Conservation (phyloP, 1,140 invertebrate species). For the Drosophila tani region DNA sequence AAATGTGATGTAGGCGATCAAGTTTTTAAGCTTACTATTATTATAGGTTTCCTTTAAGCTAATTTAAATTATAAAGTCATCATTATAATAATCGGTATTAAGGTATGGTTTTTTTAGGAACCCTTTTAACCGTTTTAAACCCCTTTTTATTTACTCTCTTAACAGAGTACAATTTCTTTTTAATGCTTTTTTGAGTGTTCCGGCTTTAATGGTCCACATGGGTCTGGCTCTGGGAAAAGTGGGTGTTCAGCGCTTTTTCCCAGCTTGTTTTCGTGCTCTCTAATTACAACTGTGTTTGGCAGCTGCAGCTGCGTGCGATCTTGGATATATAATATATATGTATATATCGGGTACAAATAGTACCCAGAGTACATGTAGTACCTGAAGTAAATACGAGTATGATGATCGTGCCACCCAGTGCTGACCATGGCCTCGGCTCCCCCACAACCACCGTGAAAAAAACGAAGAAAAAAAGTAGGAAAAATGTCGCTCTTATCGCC, state of each 20-base stretch:
- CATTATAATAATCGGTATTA: no score
- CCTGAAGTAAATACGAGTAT: neutral
- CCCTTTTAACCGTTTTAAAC: neutral
- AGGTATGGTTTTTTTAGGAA: no score
- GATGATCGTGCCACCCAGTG: slow-evolving; percentile 11
- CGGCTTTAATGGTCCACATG: neutral
- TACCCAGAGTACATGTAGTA: neutral
- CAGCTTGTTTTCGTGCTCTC: slow-evolving; percentile 25
- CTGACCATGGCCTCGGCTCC: slow-evolving; percentile 6
- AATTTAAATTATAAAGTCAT: neutral
- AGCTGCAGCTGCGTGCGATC: slow-evolving; percentile 47
- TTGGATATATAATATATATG: no score
- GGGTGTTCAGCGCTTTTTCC: slow-evolving; percentile 19
- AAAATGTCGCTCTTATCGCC: slow-evolving; percentile 1
- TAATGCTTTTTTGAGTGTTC: slow-evolving; percentile 2
- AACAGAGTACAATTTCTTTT: neutral
- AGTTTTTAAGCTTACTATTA: neutral
- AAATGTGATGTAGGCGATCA: no score
- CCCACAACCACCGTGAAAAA: neutral
- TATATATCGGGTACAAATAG: neutral
- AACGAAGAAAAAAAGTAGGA: neutral
- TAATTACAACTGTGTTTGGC: slow-evolving; percentile 40
- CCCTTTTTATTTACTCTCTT: neutral
- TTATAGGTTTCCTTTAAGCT: no score
- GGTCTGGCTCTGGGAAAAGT: slow-evolving; percentile 7